Evolutionary conservation across 2,797 vertebrate species (phyloP), one percentile per base, ranked within the genome.

Genomic region (Sphenodon punctatus): DNA sequence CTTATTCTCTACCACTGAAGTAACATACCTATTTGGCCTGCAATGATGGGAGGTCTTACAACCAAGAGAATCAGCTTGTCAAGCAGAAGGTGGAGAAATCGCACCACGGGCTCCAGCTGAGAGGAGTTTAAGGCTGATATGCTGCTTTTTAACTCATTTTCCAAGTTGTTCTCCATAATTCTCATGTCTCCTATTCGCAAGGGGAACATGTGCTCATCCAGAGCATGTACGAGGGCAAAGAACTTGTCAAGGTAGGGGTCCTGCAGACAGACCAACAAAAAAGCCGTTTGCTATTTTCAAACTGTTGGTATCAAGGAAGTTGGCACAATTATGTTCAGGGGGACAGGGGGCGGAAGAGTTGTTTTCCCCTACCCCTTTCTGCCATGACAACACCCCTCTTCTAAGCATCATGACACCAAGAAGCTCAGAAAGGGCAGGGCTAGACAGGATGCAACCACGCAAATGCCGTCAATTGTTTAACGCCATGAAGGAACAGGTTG

Each of bases 201-300:
- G 1, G 98, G 99, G 93, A 99, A 99, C 97, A 98, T 98, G 94
- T 99, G 98, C 93, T 99, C 98, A 67, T 99, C 99, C 95, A 99
- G 95, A 42, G 98, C 98, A 67, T 99, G 98, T 48, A 99, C 98
- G 95, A 99, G 94, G 23, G 98, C 98, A 94, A 99, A 99, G 95
- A 99, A 99, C 92, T 98, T 99, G 94, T 99, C 98, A 46, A 99
- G 96, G 85, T 97, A 99, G 87, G 99, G 98, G 91, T 99, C 98
- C 99, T 99, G 87, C 43, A 90, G 20, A 85, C 30, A 84, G 76
- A 66, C 5, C 75, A 84, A 67, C 8, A 79, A 46, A 10, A 70
- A n/a, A 66, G 23, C 6, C 20, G 8, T n/a, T n/a, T 70, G 30
- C 22, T 41, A 27, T 7, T 61, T 61, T 65, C 27, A 48, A 66